Evolutionary conservation across 2,888 invertebrate species (phyloP).

Genomic region (Rhimphoctona megacephalus): DNA sequence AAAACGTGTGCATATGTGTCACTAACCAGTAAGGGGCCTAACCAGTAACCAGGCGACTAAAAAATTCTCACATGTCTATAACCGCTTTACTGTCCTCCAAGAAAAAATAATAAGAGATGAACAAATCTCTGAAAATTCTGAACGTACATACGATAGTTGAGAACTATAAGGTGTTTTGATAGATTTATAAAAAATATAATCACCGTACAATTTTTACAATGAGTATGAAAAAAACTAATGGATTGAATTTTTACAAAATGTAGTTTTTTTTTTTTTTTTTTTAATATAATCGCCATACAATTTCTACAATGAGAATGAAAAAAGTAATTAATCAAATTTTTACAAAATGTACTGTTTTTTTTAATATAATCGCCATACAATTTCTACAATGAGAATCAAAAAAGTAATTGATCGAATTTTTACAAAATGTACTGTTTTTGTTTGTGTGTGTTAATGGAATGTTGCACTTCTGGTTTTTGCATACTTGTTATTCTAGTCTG

Average conservation of each 20-base stretch:
- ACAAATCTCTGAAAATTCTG: not conserved
- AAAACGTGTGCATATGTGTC: not conserved
- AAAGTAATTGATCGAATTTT: too few species aligned
- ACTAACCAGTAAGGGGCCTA: not conserved
- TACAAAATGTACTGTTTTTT: not conserved
- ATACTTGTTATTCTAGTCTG: conserved; percentile 1
- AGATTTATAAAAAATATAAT: conserved; percentile 9
- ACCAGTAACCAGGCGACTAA: too few species aligned
- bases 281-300: not conserved
- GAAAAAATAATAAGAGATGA: not conserved
- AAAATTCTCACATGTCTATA: not conserved
- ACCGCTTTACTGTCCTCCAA: not conserved
- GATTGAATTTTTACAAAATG: too few species aligned
- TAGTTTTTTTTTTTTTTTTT: too few species aligned
- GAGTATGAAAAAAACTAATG: not conserved
- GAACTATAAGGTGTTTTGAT: conserved; percentile 24
- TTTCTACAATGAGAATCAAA: not conserved
- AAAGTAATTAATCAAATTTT: not conserved
- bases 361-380: not conserved
- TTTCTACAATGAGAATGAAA: not conserved
- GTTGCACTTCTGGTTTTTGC: conserved; percentile 27
- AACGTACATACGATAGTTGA: conserved; percentile 17
- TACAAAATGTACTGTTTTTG: not conserved
- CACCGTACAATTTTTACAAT: not conserved
- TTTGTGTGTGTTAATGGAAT: not conserved